phyloP scores from a whole-genome alignment of 2,113 vertebrate species.

The Poicephalus gulielmi region DNA sequence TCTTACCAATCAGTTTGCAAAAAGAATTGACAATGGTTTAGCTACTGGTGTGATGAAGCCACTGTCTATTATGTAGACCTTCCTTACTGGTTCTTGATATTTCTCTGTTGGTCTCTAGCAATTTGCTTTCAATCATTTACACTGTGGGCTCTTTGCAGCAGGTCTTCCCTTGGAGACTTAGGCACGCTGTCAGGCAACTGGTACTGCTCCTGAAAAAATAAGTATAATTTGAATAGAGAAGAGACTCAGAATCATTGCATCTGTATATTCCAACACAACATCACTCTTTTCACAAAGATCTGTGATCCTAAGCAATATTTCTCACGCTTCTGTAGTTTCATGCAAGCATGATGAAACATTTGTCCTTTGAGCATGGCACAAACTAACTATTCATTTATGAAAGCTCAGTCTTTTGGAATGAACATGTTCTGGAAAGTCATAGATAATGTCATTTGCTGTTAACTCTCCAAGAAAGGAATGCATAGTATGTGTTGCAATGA shows the following conservation, averaged over 20 bases:
- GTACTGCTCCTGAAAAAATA: not conserved
- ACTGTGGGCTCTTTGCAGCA: not conserved
- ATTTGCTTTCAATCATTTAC: not conserved
- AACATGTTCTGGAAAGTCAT: not conserved
- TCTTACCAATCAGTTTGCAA: not conserved
- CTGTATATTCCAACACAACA: not conserved
- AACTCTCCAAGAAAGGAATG: conserved; percentile 12
- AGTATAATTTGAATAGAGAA: not conserved
- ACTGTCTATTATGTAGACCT: not conserved
- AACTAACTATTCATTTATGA: not conserved
- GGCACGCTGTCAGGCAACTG: not conserved
- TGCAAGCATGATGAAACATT: not conserved
- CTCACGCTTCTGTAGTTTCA: not conserved
- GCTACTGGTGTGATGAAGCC: not conserved
- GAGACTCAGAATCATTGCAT: not conserved
- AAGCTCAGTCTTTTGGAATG: not conserved
- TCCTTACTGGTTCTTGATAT: not conserved
- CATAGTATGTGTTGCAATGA: not conserved
- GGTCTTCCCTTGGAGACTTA: not conserved
- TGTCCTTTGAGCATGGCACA: not conserved
- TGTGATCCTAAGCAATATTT: not conserved
- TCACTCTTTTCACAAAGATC: not conserved
- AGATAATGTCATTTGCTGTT: conserved; percentile 12
- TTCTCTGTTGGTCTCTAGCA: not conserved
- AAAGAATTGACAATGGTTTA: not conserved